Conservation (phyloP, 2,113 vertebrate species). For the Oostethus manadensis region DNA sequence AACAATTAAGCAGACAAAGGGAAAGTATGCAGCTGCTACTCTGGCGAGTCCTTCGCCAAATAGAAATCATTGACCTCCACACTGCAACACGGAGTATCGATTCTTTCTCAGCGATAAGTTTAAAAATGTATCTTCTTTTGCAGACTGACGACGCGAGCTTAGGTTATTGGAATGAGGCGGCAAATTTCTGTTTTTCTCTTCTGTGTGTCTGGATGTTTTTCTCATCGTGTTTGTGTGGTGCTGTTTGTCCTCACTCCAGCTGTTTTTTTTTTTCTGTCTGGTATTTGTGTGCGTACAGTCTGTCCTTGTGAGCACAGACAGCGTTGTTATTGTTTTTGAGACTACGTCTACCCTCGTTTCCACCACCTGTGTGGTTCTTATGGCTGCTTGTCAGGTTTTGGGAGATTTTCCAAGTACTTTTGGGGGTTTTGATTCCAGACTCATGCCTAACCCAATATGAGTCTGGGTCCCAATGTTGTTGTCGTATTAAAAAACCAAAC, state of each 20-base stretch:
- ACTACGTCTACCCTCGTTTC: too few relatives aligned
- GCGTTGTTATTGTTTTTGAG: not conserved
- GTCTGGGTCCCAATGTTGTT: too few relatives aligned
- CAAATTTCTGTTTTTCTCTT: too few relatives aligned
- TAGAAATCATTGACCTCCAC: slow-evolving; percentile 49
- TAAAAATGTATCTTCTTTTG: not conserved
- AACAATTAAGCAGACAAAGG: not conserved
- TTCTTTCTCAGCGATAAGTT: slow-evolving; percentile 18
- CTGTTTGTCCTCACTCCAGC: not conserved
- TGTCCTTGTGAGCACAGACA: not conserved
- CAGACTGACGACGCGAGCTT: not conserved
- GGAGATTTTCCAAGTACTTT: too few relatives aligned
- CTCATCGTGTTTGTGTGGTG: not conserved
- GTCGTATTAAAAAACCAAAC: too few relatives aligned
- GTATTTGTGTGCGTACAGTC: not conserved
- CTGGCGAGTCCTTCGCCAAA: slow-evolving; percentile 17
- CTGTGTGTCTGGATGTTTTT: not conserved
- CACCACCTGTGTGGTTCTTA: too few relatives aligned
- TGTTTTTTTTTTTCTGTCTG: not conserved
- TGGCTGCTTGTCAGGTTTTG: too few relatives aligned
- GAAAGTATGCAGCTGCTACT: not conserved
- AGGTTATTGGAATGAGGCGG: slow-evolving; percentile 27
- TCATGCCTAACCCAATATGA: too few relatives aligned
- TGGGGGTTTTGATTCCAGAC: too few relatives aligned
- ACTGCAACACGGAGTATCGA: slow-evolving; percentile 49